Base-by-base conservation (phyloP, 2,797 vertebrate species). In the Cyprinodon diabolis region DNA sequence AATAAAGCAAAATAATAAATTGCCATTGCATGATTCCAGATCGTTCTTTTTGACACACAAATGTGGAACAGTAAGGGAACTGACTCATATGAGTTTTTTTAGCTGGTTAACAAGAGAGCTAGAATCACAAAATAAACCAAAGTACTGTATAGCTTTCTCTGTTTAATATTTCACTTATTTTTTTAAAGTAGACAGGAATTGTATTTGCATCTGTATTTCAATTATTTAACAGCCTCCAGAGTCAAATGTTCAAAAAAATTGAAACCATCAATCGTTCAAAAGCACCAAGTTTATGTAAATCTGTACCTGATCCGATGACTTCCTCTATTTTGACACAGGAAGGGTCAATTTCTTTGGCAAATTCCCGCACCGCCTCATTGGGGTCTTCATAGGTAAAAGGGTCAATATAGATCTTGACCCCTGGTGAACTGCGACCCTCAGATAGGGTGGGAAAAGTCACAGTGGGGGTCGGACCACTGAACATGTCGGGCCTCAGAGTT, bases 321-420 rank as follows among this genome's bases (percentile, higher is more conserved):
- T 98, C 97, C 87, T 98, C 97, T 54, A 98, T 98, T 94, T 98
- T 98, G 91, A 98, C 97, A 79, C 97, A 97, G 74, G 97, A 97
- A 5, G 97, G 96, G 48, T 98, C 97, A 0, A 98, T 98, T 91
- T 98, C 97, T 92, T 98, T 98, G 91, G 97, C 96, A 0, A 98
- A 98, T 87, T 98, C 97, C 11, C 96, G 94, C 55, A 98, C 97
- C 0, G 97, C 97, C 91, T 98, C 97, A 0, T 98, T 98, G 86
- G 97, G 97, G 83, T 98, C 97, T 88, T 98, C 97, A 0, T 98
- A 98, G 81, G 97, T 98, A 95, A 98, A 98, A 37, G 97, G 97
- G 89, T 98, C 97, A 0, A 98, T 98, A 92, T 98, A 98, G 91
- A 98, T 98, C 95, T 98, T 98, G 95, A 98, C 97, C 77, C 97